These are phyloP conservation scores for Porites cylindrica DNA, from an alignment of 92 coral and sea anemone genomes.

Conservation along the genomic window DNA sequence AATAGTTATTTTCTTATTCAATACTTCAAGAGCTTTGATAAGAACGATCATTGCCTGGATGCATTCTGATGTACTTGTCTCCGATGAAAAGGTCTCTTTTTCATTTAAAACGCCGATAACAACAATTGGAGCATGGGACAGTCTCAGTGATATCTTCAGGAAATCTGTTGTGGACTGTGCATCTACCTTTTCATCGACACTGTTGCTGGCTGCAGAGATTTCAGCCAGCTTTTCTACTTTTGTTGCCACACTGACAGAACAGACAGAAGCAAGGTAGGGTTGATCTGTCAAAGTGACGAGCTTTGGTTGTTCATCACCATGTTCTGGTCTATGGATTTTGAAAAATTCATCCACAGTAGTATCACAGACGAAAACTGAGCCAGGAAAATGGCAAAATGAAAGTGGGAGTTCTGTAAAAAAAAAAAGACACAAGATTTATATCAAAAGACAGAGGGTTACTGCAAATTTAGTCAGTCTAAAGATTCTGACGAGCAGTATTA, in stretches of 20 bases:
- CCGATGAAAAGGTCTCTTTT: slow-evolving; percentile 3
- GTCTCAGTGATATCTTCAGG: slow-evolving; percentile 71
- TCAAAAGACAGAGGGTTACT: too few species aligned
- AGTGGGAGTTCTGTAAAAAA: slow-evolving; percentile 58
- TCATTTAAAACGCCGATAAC: slow-evolving; percentile 74
- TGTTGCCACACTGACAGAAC: slow-evolving; percentile 67
- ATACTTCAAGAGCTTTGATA: slow-evolving; percentile 84
- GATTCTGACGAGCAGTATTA: too few species aligned
- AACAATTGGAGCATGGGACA: slow-evolving; percentile 77
- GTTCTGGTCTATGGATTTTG: slow-evolving; percentile 69
- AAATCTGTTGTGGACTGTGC: slow-evolving; percentile 53
- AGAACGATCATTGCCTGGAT: slow-evolving; percentile 75
- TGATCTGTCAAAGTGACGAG: slow-evolving; percentile 69
- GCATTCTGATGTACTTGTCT: slow-evolving; percentile 50
- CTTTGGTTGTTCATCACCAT: slow-evolving; percentile 75
- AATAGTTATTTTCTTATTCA: slow-evolving; percentile 74
- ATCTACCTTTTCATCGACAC: slow-evolving; percentile 52
- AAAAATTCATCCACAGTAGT: slow-evolving; percentile 70
- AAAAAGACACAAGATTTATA: neutral
- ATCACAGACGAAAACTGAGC: slow-evolving; percentile 88
- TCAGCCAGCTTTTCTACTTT: slow-evolving; percentile 63
- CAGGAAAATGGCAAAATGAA: slow-evolving; percentile 87
- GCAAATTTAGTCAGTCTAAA: too few species aligned
- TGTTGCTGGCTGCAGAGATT: slow-evolving; percentile 53
- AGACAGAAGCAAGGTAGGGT: slow-evolving; percentile 78